Conservation (phyloP, 2,888 invertebrate species). For the Notocelia uddmanniana region DNA sequence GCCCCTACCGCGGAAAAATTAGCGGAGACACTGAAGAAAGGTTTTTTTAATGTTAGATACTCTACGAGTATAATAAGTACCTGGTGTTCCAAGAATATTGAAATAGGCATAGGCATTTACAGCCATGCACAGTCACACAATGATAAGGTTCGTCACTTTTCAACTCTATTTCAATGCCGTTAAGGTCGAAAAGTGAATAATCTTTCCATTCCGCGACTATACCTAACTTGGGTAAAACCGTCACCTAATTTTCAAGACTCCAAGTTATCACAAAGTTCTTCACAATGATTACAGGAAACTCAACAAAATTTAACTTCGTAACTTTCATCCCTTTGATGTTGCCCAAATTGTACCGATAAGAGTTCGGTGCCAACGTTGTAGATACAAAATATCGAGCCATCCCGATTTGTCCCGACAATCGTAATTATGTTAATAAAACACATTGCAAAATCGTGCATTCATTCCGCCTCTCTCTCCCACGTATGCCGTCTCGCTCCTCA, state of each 20-base stretch:
- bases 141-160: no score
- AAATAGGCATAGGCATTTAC: no score
- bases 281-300: background rate
- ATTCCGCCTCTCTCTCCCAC: conserved; percentile 62
- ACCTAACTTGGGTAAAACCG: background rate
- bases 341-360: background rate
- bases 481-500: conserved; percentile 63
- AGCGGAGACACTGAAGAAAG: no score
- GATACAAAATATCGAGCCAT: conserved; percentile 60
- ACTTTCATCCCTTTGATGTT: background rate
- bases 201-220: no score
- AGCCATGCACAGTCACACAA: no score
- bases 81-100: no score
- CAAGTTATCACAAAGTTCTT: background rate
- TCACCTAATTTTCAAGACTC: background rate
- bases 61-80: no score
- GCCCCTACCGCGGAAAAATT: no score
- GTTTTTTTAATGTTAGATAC: no score
- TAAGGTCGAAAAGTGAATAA: no score
- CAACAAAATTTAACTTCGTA: background rate
- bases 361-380: conserved; percentile 7
- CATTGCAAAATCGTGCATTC: conserved; percentile 74
- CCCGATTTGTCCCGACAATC: conserved; percentile 72
- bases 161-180: no score
- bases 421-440: conserved; percentile 77